Evolutionary conservation across 2,113 vertebrate genomes (phyloP).

Genomic region (Atherinomorus stipes): DNA sequence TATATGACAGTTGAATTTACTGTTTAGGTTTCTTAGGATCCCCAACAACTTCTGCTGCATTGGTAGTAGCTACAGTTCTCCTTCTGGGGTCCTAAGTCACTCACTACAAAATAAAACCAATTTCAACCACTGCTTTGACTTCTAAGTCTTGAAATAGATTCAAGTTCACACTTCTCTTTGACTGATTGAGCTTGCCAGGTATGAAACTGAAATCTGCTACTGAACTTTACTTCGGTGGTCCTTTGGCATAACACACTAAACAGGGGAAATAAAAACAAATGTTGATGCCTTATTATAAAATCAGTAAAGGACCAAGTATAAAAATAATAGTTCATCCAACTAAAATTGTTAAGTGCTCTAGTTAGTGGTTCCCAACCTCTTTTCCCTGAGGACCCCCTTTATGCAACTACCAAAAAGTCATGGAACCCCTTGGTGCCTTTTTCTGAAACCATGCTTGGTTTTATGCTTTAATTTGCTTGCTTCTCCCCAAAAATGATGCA

Average conservation of each 20-base stretch:
- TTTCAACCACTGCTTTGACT: slow-evolving; percentile 58
- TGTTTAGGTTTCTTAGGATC: background rate
- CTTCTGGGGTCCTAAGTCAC: slow-evolving; percentile 22
- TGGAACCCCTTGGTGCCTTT: no score
- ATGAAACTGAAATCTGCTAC: background rate
- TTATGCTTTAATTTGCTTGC: no score
- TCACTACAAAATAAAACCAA: slow-evolving; percentile 40
- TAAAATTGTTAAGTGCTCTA: background rate
- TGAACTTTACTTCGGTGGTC: background rate
- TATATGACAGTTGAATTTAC: slow-evolving; percentile 5
- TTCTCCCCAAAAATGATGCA: no score
- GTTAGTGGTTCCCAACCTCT: no score
- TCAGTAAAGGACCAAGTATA: no score
- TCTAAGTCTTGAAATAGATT: slow-evolving; percentile 38
- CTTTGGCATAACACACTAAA: background rate
- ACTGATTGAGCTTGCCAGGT: slow-evolving; percentile 31
- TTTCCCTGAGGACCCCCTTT: no score
- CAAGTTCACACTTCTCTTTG: slow-evolving; percentile 29
- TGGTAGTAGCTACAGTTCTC: background rate
- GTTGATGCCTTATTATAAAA: background rate
- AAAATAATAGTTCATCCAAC: background rate
- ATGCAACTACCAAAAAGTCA: no score
- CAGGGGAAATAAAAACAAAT: background rate
- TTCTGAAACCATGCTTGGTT: no score
- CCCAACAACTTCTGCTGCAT: slow-evolving; percentile 23